A percentile compares a stretch with the other conserved stretches of the same genome.
These are phyloP conservation scores for Remorina albescens DNA, from an alignment of 2,797 vertebrate genomes.

Conservation along the genomic window DNA sequence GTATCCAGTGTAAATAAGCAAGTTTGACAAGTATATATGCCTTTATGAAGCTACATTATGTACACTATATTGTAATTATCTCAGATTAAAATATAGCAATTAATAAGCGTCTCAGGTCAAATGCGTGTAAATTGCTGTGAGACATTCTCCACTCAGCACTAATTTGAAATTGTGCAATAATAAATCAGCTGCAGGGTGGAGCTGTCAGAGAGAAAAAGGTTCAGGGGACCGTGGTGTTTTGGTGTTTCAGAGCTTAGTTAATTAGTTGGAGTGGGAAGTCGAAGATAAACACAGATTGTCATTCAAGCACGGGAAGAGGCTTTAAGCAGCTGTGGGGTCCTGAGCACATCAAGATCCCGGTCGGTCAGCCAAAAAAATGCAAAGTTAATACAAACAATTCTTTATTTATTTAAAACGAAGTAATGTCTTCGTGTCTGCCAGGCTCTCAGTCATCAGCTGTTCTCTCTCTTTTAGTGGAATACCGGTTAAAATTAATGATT, in stretches of 20 bases:
- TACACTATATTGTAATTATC: slow-evolving; percentile 61
- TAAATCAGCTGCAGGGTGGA: slow-evolving; percentile 68
- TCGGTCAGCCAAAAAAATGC: not conserved
- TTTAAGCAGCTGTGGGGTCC: slow-evolving; percentile 62
- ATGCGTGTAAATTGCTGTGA: slow-evolving; percentile 72
- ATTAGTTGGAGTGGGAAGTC: slow-evolving; percentile 73
- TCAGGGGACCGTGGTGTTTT: slow-evolving; percentile 64
- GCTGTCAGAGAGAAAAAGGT: slow-evolving; percentile 64
- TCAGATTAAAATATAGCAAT: slow-evolving; percentile 73
- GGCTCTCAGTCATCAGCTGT: not conserved
- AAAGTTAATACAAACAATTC: not conserved
- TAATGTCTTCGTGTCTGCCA: not conserved
- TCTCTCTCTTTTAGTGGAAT: not conserved
- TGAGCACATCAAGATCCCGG: slow-evolving; percentile 54
- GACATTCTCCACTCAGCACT: slow-evolving; percentile 62
- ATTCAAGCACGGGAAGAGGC: slow-evolving; percentile 54
- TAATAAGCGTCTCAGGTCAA: slow-evolving; percentile 70
- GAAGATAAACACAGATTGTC: slow-evolving; percentile 74
- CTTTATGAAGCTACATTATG: slow-evolving; percentile 24
- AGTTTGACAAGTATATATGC: not conserved
- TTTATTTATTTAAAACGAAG: not conserved
- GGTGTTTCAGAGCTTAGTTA: slow-evolving; percentile 72
- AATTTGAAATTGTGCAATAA: slow-evolving; percentile 75
- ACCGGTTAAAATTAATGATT: not conserved
- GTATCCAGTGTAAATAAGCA: slow-evolving; percentile 31